Evolutionary conservation across 2,888 invertebrate species (phyloP).

Genomic region (Polyommatus iphigenia): DNA sequence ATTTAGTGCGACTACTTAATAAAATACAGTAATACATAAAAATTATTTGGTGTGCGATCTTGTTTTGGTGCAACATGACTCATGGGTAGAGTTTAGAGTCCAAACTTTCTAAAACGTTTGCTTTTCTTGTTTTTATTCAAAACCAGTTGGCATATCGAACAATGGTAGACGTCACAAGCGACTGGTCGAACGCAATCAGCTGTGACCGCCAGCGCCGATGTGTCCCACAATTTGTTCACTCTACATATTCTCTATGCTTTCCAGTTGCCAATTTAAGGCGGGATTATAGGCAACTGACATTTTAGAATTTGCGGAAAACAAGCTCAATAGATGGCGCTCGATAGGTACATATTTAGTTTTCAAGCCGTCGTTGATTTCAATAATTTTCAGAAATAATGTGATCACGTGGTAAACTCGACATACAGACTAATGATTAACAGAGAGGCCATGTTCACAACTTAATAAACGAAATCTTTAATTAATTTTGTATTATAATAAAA

Average conservation of each 20-base stretch:
- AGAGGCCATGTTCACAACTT: too few species aligned
- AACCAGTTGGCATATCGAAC: conserved; percentile 17
- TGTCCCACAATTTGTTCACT: conserved; percentile 23
- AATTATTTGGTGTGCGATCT: background rate
- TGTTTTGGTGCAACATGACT: background rate
- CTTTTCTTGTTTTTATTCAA: background rate
- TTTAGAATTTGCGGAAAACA: too few species aligned
- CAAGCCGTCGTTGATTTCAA: too few species aligned
- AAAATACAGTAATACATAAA: background rate
- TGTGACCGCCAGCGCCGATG: conserved; percentile 11
- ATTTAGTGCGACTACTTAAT: too few species aligned
- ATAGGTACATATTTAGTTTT: too few species aligned
- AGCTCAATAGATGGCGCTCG: too few species aligned
- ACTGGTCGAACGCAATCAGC: conserved; percentile 7
- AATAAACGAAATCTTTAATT: too few species aligned
- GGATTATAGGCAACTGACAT: too few species aligned
- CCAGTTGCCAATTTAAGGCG: conserved; percentile 20
- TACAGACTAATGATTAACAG: too few species aligned
- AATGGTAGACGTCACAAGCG: conserved; percentile 21
- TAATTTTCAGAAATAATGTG: too few species aligned
- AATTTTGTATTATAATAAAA: too few species aligned
- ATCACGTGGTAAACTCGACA: too few species aligned
- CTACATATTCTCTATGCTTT: conserved; percentile 27
- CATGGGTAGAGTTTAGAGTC: background rate
- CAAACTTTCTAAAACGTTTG: background rate